Evolutionary conservation across 2,113 vertebrate species (phyloP), one percentile per base, ranked within the genome.

Genomic region (Protomyctophum bolini): DNA sequence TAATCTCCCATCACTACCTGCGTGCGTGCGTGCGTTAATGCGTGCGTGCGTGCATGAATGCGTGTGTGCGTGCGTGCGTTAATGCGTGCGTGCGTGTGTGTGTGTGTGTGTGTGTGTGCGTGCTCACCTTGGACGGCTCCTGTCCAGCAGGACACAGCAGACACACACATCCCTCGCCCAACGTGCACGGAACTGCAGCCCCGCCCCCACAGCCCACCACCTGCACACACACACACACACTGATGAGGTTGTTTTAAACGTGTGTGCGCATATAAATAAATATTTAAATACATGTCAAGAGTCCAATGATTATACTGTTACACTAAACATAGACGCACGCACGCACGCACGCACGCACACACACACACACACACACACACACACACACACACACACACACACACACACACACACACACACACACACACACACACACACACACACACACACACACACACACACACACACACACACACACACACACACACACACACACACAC

Each of bases 141-240:
- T 94, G 90, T 28, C 97, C 97, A 0, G 94, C 91, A 0, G 93
- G 94, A 75, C 97, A 99, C 29, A 73, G 79, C 58, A 78, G 79
- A 81, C 94, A 95, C 68, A 64, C 87, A 87, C 85, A 84, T 2
- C 73, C 90, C 80, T 83, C 75, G 65, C 54, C 63, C 71, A 73
- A 70, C n/a, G 70, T 73, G 64, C 93, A 94, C 83, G 82, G 88
- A 71, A 92, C 71, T 3, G 86, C 81, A 74, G 85, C 90, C 8
- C 73, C 71, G 29, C 84, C 62, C 48, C 91, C 81, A 85, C 83
- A 87, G 81, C 83, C 76, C 41, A 89, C 72, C 63, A 92, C 80
- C 88, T 91, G 81, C 48, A 58, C 48, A 65, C 55, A 64, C 33
- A 47, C 50, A 28, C 14, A 54, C 10, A 63, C n/a, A 15, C 21